These are phyloP conservation scores for Calameuta idolon DNA, from an alignment of 2,888 invertebrate species.

Conservation along the genomic window DNA sequence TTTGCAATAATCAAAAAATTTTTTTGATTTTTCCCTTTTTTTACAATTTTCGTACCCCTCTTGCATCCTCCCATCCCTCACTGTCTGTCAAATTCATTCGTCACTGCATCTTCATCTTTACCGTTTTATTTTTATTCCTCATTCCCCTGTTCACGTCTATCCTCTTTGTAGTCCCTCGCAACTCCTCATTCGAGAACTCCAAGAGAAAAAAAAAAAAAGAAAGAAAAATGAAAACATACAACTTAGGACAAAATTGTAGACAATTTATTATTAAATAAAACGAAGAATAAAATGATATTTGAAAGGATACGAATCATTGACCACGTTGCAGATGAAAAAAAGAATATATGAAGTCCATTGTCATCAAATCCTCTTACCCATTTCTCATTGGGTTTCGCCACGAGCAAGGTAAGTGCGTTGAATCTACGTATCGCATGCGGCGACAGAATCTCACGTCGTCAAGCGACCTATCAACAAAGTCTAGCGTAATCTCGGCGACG, in stretches of 20 bases:
- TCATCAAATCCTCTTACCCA: not conserved
- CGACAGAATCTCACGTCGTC: not conserved
- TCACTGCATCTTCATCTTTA: too few species aligned
- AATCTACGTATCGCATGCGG: not conserved
- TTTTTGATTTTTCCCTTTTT: not conserved
- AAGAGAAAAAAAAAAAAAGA: conserved; percentile 36
- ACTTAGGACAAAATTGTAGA: conserved; percentile 65
- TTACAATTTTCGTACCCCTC: conserved; percentile 7
- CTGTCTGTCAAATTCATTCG: too few species aligned
- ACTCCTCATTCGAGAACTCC: conserved; percentile 53
- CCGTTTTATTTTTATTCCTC: too few species aligned
- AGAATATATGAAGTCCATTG: not conserved
- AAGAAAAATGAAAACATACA: conserved; percentile 46
- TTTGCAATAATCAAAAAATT: not conserved
- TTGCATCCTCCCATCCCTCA: too few species aligned
- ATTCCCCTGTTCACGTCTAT: conserved; percentile 28
- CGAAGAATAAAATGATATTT: conserved; percentile 62
- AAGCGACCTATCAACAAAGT: not conserved
- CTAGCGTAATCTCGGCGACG: not conserved
- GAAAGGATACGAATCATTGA: conserved; percentile 21
- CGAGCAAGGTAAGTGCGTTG: not conserved
- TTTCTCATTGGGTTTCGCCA: not conserved
- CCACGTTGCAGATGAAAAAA: not conserved
- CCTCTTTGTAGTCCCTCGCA: conserved; percentile 47
- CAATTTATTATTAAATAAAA: conserved; percentile 66